These are phyloP conservation scores for Stegastes partitus DNA, from an alignment of 2,113 vertebrate species.

Conservation along the genomic window DNA sequence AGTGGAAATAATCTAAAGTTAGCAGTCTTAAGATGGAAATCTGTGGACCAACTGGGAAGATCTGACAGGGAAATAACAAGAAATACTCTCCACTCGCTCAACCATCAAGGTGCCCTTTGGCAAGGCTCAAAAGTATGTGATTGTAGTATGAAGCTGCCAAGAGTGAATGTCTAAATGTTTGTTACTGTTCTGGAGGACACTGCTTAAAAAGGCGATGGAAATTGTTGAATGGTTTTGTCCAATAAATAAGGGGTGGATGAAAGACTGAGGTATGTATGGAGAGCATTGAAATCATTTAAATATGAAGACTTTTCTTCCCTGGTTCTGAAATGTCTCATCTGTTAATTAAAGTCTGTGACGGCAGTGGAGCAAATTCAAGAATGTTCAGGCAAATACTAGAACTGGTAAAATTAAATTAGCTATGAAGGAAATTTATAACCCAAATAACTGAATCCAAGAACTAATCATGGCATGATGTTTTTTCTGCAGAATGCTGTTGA, in stretches of 20 bases:
- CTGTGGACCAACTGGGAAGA: not conserved
- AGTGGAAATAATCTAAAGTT: not conserved
- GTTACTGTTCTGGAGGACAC: not conserved
- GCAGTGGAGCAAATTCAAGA: not conserved
- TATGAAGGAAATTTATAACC: not conserved
- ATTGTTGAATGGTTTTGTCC: too few species aligned
- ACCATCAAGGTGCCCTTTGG: conserved; percentile 5
- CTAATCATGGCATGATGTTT: not conserved
- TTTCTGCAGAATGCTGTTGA: not conserved
- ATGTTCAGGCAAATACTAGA: not conserved
- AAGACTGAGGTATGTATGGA: not conserved
- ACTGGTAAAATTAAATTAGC: not conserved
- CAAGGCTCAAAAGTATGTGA: not conserved
- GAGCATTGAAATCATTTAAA: conserved; percentile 5
- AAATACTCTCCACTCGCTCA: conserved; percentile 20
- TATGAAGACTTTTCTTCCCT: conserved; percentile 3
- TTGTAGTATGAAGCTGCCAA: not conserved
- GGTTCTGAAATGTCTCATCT: conserved; percentile 24
- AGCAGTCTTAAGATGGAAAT: conserved; percentile 15
- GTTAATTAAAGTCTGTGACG: not conserved
- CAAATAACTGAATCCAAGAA: not conserved
- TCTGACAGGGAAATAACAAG: not conserved
- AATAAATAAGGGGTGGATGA: not conserved
- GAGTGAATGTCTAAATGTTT: not conserved
- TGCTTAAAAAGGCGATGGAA: too few species aligned